A percentile compares a stretch with the other conserved stretches of the same genome.
Evolutionary conservation across 2,888 invertebrate genomes (phyloP).

Genomic region (Mythimna loreyi): DNA sequence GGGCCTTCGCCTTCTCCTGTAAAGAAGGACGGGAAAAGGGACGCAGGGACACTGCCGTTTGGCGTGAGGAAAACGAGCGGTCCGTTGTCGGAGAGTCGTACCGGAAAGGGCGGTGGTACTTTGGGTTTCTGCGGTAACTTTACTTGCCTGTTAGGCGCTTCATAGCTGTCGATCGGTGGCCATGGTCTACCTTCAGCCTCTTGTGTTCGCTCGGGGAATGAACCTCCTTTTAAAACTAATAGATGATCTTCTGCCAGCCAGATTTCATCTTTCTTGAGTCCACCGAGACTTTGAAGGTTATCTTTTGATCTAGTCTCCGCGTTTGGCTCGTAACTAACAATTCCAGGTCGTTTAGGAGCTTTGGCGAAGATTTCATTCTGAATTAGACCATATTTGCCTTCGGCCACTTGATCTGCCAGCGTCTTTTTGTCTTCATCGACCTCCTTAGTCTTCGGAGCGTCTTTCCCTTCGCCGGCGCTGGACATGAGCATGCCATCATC

Average conservation of each 20-base stretch:
- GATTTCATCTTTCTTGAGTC: constrained; percentile 95
- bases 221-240: constrained; percentile 95
- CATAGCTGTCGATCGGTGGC: constrained; percentile 96
- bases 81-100: constrained; percentile 96
- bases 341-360: constrained; percentile 94
- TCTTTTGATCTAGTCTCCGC: constrained; percentile 95
- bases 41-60: constrained; percentile 94
- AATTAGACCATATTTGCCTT: constrained; percentile 97
- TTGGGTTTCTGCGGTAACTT: constrained; percentile 95
- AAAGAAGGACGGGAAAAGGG: constrained; percentile 92
- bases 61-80: constrained; percentile 96
- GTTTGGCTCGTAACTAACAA: constrained; percentile 95
- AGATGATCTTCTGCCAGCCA: constrained; percentile 97
- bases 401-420: constrained; percentile 96
- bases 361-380: constrained; percentile 95
- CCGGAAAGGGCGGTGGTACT: constrained; percentile 98
- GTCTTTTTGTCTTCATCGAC: constrained; percentile 95
- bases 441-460: constrained; percentile 82
- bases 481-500: constrained; percentile 93
- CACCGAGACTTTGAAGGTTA: constrained; percentile 95
- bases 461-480: constrained; percentile 93
- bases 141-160: constrained; percentile 95
- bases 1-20: constrained; percentile 91
- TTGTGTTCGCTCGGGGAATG: constrained; percentile 91
- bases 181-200: constrained; percentile 90